Conservation (phyloP, 2,888 invertebrate species). For the Sepioteuthis lessoniana region DNA sequence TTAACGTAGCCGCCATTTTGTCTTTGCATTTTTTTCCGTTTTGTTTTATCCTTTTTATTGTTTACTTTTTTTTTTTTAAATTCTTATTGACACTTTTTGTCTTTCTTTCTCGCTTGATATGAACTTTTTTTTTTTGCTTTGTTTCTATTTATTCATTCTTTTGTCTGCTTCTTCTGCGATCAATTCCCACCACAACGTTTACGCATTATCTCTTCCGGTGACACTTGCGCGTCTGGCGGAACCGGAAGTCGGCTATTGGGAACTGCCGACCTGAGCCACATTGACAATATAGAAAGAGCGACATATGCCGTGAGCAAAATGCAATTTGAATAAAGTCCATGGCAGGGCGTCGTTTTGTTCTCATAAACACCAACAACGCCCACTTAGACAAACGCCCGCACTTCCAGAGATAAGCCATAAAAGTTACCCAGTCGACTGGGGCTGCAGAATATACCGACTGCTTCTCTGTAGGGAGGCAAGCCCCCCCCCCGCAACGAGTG, state of each 20-base stretch:
- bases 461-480: too few relatives aligned
- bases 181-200: background rate
- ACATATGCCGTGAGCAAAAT: background rate
- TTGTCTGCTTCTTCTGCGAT: background rate
- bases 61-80: background rate
- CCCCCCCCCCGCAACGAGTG: too few relatives aligned
- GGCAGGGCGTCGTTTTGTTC: background rate
- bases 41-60: background rate
- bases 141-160: background rate
- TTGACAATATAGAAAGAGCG: background rate
- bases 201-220: constrained; percentile 20
- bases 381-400: background rate
- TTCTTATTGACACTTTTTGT: background rate
- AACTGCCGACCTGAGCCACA: background rate
- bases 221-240: background rate
- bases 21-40: background rate
- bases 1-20: background rate
- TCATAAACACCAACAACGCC: background rate
- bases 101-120: too few relatives aligned
- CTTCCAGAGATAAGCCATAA: background rate
- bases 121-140: background rate
- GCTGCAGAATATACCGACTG: too few relatives aligned
- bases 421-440: too few relatives aligned
- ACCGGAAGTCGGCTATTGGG: background rate
- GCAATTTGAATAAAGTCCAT: background rate